Evolutionary conservation across 2,797 vertebrate genomes (phyloP), one percentile per base, ranked within the genome.

Genomic region (Xenentodon cancila): DNA sequence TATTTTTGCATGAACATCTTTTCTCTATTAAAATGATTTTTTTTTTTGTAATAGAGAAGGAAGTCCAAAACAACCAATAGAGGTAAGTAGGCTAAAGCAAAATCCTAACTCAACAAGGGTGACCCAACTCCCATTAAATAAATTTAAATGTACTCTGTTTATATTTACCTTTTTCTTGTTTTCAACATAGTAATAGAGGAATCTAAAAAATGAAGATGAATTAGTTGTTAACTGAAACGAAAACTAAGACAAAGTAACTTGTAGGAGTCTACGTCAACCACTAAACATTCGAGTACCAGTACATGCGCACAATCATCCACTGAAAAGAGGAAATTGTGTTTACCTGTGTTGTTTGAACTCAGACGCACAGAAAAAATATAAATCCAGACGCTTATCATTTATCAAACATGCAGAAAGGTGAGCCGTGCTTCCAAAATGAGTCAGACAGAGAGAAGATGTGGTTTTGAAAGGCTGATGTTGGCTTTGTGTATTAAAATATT

Each of bases 381-480:
- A 54, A 12, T 21, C 27, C n/a, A n/a, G 3, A 20, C 30, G 47
- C 18, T n/a, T 21, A 20, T 13, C 12, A 7, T 63, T 42, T 34
- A 50, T 45, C 27, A 42, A 20, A 34, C 18, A 18, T 43, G n/a
- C 45, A 18, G 34, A 19, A 48, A 60, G 18, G 17, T 18, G 34
- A 21, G 51, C 21, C 2, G 8, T 17, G 34, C 4, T 60, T 60
- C 32, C 6, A 43, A 48, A 48, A 48, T 32, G 46, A 32, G 12
- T 34, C 34, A 2, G 16, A 12, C 20, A 21, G 19, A 48, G 20
- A 40, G 7, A 17, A 40, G 40, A 58, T 62, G 9, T 42, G 20
- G 20, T 17, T 45, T 42, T 27, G 50, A 46, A 55, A 55, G 19
- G 34, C 34, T 60, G 47, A 25, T 50, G 34, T 25, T 50, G 57